These are phyloP conservation scores for Tetramorium parvispinum DNA, from an alignment of 1,140 invertebrate species.

Conservation along the genomic window DNA sequence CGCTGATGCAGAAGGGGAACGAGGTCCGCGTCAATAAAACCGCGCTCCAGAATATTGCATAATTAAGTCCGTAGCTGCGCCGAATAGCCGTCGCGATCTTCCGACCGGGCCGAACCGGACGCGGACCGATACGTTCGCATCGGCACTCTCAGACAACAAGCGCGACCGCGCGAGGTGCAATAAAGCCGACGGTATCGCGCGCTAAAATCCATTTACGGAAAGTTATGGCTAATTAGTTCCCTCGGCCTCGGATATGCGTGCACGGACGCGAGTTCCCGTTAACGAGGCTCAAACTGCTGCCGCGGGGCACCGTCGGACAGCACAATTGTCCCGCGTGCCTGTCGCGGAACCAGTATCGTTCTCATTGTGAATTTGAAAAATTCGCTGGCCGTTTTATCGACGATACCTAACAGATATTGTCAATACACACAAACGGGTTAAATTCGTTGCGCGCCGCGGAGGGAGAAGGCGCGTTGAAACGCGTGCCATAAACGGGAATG, in stretches of 20 bases:
- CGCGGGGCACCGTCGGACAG: constrained; percentile 5
- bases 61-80: background rate
- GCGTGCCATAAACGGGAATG: background rate
- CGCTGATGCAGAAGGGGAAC: background rate
- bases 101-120: background rate
- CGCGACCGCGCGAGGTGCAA: constrained; percentile 34
- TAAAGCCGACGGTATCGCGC: constrained; percentile 61
- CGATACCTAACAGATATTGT: background rate
- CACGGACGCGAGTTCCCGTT: constrained; percentile 65
- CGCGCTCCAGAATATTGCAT: constrained; percentile 4
- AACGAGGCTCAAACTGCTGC: constrained; percentile 54
- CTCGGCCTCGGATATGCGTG: constrained; percentile 11
- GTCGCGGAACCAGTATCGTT: background rate
- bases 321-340: background rate
- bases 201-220: constrained; percentile 64
- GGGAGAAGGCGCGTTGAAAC: background rate
- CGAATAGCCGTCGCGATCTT: constrained; percentile 2
- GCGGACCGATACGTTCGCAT: background rate
- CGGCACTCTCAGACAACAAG: background rate
- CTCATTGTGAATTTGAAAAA: constrained; percentile 13
- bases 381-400: background rate
- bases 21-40: constrained; percentile 16
- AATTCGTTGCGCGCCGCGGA: background rate
- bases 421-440: background rate
- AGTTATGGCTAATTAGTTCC: constrained; percentile 74